These are phyloP conservation scores for Xenops minutus DNA, from an alignment of 2,797 vertebrate genomes.

Conservation along the genomic window DNA sequence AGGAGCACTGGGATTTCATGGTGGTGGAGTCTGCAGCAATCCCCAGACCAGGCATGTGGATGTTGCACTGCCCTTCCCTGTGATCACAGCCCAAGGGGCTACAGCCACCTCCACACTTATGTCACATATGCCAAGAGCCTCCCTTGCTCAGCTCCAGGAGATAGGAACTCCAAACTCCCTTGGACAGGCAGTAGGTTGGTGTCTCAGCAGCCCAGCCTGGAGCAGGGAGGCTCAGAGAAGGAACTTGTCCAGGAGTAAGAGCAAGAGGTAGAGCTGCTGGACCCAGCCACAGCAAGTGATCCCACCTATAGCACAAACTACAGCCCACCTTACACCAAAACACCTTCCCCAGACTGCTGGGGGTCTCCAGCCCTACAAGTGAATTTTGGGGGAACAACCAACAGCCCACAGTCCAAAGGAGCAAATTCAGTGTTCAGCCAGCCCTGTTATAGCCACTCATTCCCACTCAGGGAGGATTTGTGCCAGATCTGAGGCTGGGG, in stretches of 20 bases:
- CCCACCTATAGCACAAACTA: not conserved
- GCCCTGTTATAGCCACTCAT: fast-evolving
- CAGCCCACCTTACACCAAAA: not conserved
- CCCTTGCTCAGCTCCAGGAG: not conserved
- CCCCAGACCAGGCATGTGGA: not conserved
- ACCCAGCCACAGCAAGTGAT: not conserved
- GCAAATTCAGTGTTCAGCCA: not conserved
- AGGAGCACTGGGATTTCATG: not conserved
- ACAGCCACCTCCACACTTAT: fast-evolving
- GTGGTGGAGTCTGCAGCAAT: not conserved
- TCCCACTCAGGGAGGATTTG: not conserved
- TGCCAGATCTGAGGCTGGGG: not conserved
- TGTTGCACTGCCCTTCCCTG: not conserved
- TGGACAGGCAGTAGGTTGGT: not conserved
- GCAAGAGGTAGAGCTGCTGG: not conserved
- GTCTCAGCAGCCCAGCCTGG: not conserved
- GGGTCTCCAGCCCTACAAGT: fast-evolving
- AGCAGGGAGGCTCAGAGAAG: not conserved
- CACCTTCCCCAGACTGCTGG: not conserved
- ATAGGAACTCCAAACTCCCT: not conserved
- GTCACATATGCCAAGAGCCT: not conserved
- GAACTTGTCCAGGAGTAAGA: not conserved
- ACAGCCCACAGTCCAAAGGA: not conserved
- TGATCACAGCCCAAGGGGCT: not conserved
- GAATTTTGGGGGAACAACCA: not conserved